Evolutionary conservation across 2,113 vertebrate species (phyloP).

Genomic region (Peromyscus polionotus): DNA sequence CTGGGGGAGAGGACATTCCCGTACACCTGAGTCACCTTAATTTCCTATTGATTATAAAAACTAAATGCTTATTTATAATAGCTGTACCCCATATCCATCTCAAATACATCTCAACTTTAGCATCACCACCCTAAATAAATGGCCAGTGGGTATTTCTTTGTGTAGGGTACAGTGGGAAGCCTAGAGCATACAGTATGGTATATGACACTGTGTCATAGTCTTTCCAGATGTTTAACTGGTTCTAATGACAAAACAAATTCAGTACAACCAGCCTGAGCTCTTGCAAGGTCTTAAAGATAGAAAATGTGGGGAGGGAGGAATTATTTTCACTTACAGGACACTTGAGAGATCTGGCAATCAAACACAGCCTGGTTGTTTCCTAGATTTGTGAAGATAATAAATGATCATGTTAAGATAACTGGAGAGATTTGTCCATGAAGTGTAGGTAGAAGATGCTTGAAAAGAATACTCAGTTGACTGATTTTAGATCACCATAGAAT

Average conservation of each 20-base stretch:
- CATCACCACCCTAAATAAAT: not conserved
- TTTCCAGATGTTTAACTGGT: not conserved
- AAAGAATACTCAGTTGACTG: not conserved
- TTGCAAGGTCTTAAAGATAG: not conserved
- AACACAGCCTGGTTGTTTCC: not conserved
- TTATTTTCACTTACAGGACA: not conserved
- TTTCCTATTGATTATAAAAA: constrained; percentile 17
- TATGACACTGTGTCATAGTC: not conserved
- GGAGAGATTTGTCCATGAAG: not conserved
- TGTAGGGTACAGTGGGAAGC: not conserved
- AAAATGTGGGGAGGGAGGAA: not conserved
- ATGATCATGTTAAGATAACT: not conserved
- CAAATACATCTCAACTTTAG: not conserved
- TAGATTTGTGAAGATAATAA: not conserved
- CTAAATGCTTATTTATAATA: not conserved
- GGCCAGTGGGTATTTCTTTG: not conserved
- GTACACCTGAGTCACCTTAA: not conserved
- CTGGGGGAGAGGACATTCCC: not conserved
- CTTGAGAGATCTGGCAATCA: not conserved
- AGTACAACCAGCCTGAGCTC: not conserved
- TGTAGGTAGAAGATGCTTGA: not conserved
- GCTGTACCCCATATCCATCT: not conserved
- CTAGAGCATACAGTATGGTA: not conserved
- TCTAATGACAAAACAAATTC: not conserved
- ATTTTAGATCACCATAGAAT: not conserved